Percentiles rank a stretch among this genome's conserved stretches.
phyloP scores from a whole-genome alignment of 2,797 vertebrate species.

The Bovichtus diacanthus region DNA sequence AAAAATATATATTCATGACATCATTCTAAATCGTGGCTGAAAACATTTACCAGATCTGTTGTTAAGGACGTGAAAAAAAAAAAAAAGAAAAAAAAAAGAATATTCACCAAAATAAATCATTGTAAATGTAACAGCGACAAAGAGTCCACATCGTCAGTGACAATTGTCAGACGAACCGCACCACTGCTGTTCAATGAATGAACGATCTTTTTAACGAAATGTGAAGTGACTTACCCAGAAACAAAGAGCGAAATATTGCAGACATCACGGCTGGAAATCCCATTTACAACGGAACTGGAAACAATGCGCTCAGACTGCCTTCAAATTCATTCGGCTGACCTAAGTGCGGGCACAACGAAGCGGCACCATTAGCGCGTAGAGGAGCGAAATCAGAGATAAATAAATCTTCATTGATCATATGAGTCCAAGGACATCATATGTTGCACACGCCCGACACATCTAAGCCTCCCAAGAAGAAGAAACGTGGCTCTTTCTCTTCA shows the following conservation, averaged over 20 bases:
- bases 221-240: constrained; percentile 85
- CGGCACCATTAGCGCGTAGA: constrained; percentile 66
- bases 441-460: constrained; percentile 67
- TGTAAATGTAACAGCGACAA: background rate
- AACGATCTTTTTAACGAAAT: constrained; percentile 16
- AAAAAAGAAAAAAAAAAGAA: background rate
- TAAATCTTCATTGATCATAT: constrained; percentile 69
- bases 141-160: background rate
- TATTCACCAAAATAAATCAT: background rate
- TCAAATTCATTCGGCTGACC: constrained; percentile 74
- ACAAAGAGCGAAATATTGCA: constrained; percentile 82
- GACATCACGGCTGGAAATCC: constrained; percentile 87
- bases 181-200: background rate
- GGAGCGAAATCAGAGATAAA: constrained; percentile 57
- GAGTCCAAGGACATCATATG: constrained; percentile 82
- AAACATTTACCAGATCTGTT: constrained; percentile 30
- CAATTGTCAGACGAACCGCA: constrained; percentile 3
- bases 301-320: constrained; percentile 79
- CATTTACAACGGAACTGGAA: constrained; percentile 75
- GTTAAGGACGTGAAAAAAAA: constrained; percentile 3
- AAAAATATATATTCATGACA: constrained; percentile 66
- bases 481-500: constrained; percentile 63
- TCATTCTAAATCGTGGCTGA: constrained; percentile 46
- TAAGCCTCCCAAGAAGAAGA: constrained; percentile 66
- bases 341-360: constrained; percentile 70